Base-by-base conservation (phyloP, 2,797 vertebrate species). In the Muscicapa comitata region DNA sequence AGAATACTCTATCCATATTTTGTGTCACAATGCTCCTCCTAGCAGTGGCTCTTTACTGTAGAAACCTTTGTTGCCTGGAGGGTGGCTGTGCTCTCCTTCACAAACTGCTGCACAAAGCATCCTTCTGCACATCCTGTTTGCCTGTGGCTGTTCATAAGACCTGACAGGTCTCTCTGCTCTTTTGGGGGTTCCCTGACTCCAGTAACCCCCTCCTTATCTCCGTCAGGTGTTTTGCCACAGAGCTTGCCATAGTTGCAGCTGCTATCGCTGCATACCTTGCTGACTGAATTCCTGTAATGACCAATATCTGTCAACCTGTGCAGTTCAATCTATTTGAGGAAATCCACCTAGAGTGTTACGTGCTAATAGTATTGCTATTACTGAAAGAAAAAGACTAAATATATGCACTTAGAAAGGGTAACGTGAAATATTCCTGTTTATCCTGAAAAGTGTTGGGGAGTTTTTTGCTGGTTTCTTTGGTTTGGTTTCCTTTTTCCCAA, bases 141-240 rank as follows among this genome's bases (percentile, higher is more conserved):
- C 16, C 35, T 54, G 2, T 48, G 47, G 21, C 24, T 54, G 25
- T 3, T 67, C 0, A 0, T 40, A 35, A 74, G 21, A 42, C 47
- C 13, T 54, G 35, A 5, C 11, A 42, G 23, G 13, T 43, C 6
- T 61, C 14, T 67, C 16, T 48, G 7, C 40, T 28, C 18, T 28
- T 73, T 19, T 1, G 0, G 9, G 13, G 2, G 6, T 20, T 74
- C 4, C 4, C 19, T 43, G 19, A 24, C 31, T 55, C 16, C 26
- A 48, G 42, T 33, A 37, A 20, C 2, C 5, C 37, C 6, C 6
- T 55, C 7, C 14, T 20, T 38, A 26, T 13, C 24, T 82, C 14
- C 24, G 38, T 50, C 42, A 50, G 4, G 24, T 38, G 13, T 76
- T 76, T 70, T 43, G 19, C n/a, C 43, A 37, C 8, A 38, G 14